Evolutionary conservation across 2,113 vertebrate genomes (phyloP).

Genomic region (Tragelaphus imberbis): DNA sequence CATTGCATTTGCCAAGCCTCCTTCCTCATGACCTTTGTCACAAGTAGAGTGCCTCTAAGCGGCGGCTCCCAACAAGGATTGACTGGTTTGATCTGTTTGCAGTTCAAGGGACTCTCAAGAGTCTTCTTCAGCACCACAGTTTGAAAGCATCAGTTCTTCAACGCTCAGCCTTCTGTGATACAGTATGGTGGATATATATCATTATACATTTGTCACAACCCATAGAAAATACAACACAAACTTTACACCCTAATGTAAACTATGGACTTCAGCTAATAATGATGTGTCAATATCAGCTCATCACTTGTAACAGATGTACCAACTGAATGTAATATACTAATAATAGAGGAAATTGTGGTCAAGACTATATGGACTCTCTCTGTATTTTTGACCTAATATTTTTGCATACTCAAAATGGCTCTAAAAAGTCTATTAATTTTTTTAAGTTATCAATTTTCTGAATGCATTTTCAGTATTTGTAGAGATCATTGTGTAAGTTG

Average conservation of each 20-base stretch:
- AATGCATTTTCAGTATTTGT: neutral
- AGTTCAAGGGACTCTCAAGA: neutral
- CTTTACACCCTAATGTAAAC: neutral
- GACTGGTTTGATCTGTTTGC: neutral
- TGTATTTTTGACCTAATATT: neutral
- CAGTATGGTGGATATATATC: accelerated
- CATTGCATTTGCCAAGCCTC: too few relatives aligned
- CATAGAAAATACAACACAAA: neutral
- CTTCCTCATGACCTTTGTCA: too few relatives aligned
- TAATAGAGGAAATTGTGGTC: neutral
- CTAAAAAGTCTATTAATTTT: neutral
- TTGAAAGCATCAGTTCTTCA: neutral
- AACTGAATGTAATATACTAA: neutral
- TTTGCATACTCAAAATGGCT: neutral
- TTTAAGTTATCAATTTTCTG: neutral
- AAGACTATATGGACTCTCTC: neutral
- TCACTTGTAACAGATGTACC: neutral
- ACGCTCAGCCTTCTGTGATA: neutral
- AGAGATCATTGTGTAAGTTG: neutral
- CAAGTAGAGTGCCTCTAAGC: too few relatives aligned
- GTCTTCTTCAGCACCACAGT: neutral
- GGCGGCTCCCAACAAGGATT: too few relatives aligned
- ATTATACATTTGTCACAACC: neutral
- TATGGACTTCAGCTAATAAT: neutral
- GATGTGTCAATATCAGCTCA: neutral